Base-by-base conservation (phyloP, 1,140 invertebrate species). In the Aphidius ervi region DNA sequence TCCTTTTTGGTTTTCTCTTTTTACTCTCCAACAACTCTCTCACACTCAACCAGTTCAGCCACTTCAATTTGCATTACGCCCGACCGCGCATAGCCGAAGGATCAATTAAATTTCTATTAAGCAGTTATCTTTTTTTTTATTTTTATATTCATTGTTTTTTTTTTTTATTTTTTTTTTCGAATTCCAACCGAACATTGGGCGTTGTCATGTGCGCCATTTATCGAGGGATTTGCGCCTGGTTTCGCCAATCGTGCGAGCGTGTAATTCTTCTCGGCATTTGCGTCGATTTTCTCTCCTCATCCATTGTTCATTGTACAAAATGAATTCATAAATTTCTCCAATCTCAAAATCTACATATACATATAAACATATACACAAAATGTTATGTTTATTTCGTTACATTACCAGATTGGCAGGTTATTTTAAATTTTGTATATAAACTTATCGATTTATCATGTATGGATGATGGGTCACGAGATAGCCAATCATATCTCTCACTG, bases 51-150 rank as follows among this genome's bases (percentile, higher is more conserved):
- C 65, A 65, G 56, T 62, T 62, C 58, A 60, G 64, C 57, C 68
- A 68, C 69, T 73, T 71, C 72, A 73, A 76, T 76, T 76, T 75
- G 72, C 71, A 74, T 76, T 74, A 72, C 69, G 68, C 65, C 65
- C 72, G 67, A 74, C 66, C 65, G 74, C 73, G 68, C 67, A 73
- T 72, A 77, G 71, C 70, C 72, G 67, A 73, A 77, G 72, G 73
- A 77, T 77, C 74, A 76, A 77, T 77, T 75, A 77, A 76, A 77
- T 77, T 77, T 75, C 75, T 76, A 77, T 77, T 74, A 77, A 77
- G 69, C 68, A 61, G 66, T 68, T 31, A 70, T 62, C 63, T 69
- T 70, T 74, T 74, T 74, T 73, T 65, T 67, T 31, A 57, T 56
- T 50, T 41, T 52, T 59, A 50, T 62, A 62, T 56, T 50, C 67